Conservation (phyloP, 1,140 invertebrate genomes). For the Drosophila nikananu region DNA sequence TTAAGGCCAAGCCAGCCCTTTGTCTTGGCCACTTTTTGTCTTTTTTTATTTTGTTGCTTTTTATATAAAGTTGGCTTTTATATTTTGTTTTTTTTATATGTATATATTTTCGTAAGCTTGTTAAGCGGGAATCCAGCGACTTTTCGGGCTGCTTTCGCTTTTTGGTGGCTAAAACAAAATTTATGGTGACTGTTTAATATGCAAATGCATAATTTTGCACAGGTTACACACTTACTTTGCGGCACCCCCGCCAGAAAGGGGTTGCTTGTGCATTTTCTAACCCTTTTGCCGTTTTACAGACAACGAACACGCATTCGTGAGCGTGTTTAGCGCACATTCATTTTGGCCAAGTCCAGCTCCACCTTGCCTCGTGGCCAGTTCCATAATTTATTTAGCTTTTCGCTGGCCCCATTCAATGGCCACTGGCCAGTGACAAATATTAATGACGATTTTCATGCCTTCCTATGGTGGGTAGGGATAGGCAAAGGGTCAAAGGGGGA, state of each 20-base stretch:
- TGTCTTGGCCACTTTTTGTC: slow-evolving; percentile 27
- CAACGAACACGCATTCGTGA: slow-evolving; percentile 73
- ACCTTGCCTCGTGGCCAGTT: slow-evolving; percentile 48
- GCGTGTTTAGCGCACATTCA: slow-evolving; percentile 76
- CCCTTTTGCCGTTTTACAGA: slow-evolving; percentile 67
- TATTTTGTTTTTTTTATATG: slow-evolving; percentile 2
- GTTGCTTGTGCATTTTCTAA: slow-evolving; percentile 55
- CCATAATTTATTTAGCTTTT: slow-evolving; percentile 74
- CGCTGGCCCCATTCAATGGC: slow-evolving; percentile 65
- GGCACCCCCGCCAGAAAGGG: slow-evolving; percentile 21
- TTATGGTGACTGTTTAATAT: slow-evolving; percentile 76
- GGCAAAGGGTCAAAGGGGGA: background rate
- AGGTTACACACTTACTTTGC: slow-evolving; percentile 43
- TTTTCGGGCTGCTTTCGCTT: slow-evolving; percentile 50
- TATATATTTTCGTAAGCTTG: slow-evolving; percentile 31
- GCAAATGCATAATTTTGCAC: slow-evolving; percentile 82
- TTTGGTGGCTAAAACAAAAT: slow-evolving; percentile 39
- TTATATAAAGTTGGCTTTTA: slow-evolving; percentile 13
- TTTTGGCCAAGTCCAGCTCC: slow-evolving; percentile 51
- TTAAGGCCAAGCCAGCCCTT: slow-evolving; percentile 57
- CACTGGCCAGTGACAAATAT: slow-evolving; percentile 83
- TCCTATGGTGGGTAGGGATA: slow-evolving; percentile 43
- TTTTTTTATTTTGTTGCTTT: slow-evolving; percentile 11
- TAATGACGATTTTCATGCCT: slow-evolving; percentile 84
- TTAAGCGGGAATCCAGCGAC: slow-evolving; percentile 44